Evolutionary conservation across 2,888 invertebrate genomes (phyloP).

Genomic region (Silvanus unidentatus): DNA sequence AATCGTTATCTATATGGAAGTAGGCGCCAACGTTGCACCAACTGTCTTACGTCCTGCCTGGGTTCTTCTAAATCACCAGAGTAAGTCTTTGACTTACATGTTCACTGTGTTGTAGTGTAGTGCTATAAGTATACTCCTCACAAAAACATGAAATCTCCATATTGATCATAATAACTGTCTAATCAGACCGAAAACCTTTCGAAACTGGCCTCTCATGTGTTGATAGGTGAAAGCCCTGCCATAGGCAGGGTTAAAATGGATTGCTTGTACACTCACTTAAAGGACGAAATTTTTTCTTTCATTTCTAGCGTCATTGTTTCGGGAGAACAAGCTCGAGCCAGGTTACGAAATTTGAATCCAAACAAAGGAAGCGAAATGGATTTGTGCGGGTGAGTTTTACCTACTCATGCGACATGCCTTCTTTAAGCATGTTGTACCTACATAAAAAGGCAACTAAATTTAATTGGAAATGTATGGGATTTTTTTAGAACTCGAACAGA

Average conservation of each 20-base stretch:
- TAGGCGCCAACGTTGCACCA: conserved; percentile 46
- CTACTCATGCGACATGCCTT: no score
- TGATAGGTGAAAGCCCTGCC: no score
- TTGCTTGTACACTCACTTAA: neutral
- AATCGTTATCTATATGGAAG: conserved; percentile 27
- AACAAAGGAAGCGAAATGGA: conserved; percentile 37
- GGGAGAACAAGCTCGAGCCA: conserved; percentile 41
- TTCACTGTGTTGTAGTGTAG: conserved; percentile 12
- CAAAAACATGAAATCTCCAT: no score
- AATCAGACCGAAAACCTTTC: no score
- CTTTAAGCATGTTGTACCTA: no score
- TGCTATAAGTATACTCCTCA: no score
- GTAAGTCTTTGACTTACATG: conserved; percentile 40
- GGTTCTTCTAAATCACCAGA: conserved; percentile 45
- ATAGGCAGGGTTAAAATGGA: neutral
- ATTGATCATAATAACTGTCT: no score
- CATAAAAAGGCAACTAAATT: neutral
- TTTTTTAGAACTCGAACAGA: conserved; percentile 53
- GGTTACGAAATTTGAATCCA: conserved; percentile 41
- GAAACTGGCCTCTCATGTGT: no score
- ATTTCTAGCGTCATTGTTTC: conserved; percentile 43
- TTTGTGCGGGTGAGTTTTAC: conserved; percentile 31
- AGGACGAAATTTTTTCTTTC: neutral
- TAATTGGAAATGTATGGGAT: neutral
- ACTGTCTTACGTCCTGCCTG: conserved; percentile 47